Evolutionary conservation across 2,888 invertebrate genomes (phyloP).

Genomic region (Mythimna vitellina): DNA sequence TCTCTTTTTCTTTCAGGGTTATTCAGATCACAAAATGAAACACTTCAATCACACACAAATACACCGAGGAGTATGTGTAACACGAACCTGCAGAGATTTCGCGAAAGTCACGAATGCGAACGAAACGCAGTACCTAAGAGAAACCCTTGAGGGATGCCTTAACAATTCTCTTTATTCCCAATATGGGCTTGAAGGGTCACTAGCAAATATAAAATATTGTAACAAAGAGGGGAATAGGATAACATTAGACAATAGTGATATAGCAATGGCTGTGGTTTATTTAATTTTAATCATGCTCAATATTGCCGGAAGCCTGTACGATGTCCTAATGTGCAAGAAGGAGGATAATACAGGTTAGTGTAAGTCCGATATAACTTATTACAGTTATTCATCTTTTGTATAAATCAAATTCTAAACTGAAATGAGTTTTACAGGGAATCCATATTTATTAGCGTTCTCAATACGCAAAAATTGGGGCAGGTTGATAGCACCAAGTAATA

Average conservation of each 20-base stretch:
- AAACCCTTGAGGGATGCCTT: slow-evolving; percentile 79
- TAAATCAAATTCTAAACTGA: neutral
- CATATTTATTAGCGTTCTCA: slow-evolving; percentile 81
- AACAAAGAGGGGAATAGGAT: slow-evolving; percentile 70
- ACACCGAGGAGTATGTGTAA: slow-evolving; percentile 83
- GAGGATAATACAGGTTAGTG: slow-evolving; percentile 73
- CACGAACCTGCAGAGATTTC: slow-evolving; percentile 74
- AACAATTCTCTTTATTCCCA: slow-evolving; percentile 77
- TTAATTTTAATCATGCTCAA: slow-evolving; percentile 77
- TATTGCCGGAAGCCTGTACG: slow-evolving; percentile 80
- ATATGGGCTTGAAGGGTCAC: slow-evolving; percentile 76
- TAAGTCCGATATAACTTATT: neutral
- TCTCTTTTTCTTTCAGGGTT: slow-evolving; percentile 74
- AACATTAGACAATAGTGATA: slow-evolving; percentile 74
- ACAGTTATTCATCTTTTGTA: neutral
- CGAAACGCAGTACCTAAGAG: slow-evolving; percentile 66
- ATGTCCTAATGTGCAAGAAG: slow-evolving; percentile 63
- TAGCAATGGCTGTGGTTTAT: slow-evolving; percentile 76
- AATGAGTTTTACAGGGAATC: slow-evolving; percentile 76
- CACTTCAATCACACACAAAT: slow-evolving; percentile 85
- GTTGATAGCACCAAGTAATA: slow-evolving; percentile 74
- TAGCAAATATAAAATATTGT: slow-evolving; percentile 78
- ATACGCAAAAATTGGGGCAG: slow-evolving; percentile 80
- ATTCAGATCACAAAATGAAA: slow-evolving; percentile 79
- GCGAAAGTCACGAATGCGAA: slow-evolving; percentile 44